Base-by-base conservation (phyloP, 2,113 vertebrate genomes). In the Candoia aspera region DNA sequence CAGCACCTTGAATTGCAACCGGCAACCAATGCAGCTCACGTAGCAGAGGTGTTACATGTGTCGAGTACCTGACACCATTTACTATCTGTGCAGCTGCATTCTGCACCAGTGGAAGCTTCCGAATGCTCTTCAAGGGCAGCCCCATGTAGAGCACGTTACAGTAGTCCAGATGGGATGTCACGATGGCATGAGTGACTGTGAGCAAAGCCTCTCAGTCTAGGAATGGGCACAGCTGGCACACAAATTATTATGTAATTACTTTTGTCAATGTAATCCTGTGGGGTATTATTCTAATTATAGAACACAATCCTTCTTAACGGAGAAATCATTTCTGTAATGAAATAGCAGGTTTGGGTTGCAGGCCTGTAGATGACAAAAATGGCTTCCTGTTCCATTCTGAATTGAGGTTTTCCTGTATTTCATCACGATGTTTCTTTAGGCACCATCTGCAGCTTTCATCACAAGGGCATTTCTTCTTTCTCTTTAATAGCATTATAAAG, bases 241-340 rank as follows among this genome's bases (percentile, higher is more conserved):
- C 94, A 96, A 97, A 97, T 49, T 96, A 96, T 96, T 97, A 96
- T 96, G 96, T 97, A 96, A 97, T 97, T 97, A 97, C 96, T 96
- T 97, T 95, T 97, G 97, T 96, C 94, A 97, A 95, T 2, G 60
- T 96, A 97, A 97, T 97, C 97, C 97, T 96, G 79, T 60, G 87
- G 96, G 91, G 95, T 96, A 96, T 97, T 97, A 97, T 96, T 98
- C 96, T 97, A 97, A 97, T 97, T 97, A 97, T 96, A 98, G 97
- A 95, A 92, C 87, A 79, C 96, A 97, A 96, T 97, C 97, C 96
- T 96, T 95, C 97, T 96, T 95, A 97, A 95, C 94, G 95, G 96
- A 95, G 95, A 96, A 97, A 97, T 97, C 95, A 97, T 97, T 96
- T 97, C 93, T 0, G 92, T 95, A 96, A 95, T 96, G 95, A 96